These are phyloP conservation scores for Elephas maximus DNA, from an alignment of 2,113 vertebrate species.

Conservation along the genomic window DNA sequence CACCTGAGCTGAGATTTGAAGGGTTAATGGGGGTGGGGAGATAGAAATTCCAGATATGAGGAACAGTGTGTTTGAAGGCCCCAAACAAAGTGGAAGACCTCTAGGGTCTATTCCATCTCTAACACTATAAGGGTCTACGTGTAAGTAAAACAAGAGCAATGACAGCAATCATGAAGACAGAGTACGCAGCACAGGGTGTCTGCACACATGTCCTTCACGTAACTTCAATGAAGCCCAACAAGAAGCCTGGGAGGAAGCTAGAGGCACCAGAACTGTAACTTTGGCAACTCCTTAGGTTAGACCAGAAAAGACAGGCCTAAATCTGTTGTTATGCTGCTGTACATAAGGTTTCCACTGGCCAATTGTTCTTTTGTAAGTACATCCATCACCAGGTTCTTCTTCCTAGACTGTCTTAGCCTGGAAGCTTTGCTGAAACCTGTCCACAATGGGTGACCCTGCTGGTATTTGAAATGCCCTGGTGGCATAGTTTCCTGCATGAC, in stretches of 20 bases:
- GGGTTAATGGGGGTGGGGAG: neutral
- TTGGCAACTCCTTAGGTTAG: neutral
- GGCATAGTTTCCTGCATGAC: neutral
- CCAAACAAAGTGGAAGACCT: neutral
- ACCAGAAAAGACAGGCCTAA: neutral
- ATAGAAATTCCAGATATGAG: neutral
- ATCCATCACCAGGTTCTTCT: too few relatives aligned
- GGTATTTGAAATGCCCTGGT: too few relatives aligned
- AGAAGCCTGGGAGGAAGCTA: neutral
- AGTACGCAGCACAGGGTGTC: neutral
- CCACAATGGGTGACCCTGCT: too few relatives aligned
- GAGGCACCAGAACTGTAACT: neutral
- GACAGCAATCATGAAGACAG: too few relatives aligned
- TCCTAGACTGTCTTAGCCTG: too few relatives aligned
- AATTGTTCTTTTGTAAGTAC: too few relatives aligned
- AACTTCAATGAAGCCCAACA: neutral
- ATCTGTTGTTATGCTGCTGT: neutral
- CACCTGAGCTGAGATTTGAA: neutral
- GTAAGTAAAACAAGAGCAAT: neutral
- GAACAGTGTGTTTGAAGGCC: neutral
- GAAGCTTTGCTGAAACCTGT: too few relatives aligned
- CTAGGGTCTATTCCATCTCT: neutral
- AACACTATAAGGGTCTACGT: neutral
- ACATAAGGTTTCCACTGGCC: too few relatives aligned
- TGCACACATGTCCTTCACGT: fast-evolving